phyloP scores from a whole-genome alignment of 2,797 vertebrate species.

The Acanthurus lineatus region DNA sequence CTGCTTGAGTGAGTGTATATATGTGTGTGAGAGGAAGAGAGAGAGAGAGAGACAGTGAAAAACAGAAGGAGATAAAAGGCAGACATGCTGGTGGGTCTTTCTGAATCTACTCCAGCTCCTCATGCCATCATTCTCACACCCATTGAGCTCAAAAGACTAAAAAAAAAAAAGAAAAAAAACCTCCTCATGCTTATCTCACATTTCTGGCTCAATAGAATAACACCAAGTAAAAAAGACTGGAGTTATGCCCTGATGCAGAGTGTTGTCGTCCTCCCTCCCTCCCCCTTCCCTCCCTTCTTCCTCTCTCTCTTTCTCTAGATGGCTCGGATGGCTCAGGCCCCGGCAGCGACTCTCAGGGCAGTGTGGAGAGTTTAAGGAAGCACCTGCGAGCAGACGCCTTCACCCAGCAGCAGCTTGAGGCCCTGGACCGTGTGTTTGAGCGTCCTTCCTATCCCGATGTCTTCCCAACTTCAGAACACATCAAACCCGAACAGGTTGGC shows the following conservation, averaged over 20 bases:
- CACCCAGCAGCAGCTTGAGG: conserved; percentile 99
- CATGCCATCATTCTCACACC: conserved; percentile 46
- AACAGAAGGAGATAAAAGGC: conserved; percentile 59
- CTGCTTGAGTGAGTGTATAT: conserved; percentile 42
- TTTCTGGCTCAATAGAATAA: conserved; percentile 40
- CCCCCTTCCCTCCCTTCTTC: conserved; percentile 9
- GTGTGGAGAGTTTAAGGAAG: conserved; percentile 99
- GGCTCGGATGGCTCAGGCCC: conserved; percentile 97
- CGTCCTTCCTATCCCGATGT: conserved; percentile 98
- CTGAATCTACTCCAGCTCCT: conserved; percentile 59
- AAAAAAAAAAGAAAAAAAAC: conserved; percentile 6
- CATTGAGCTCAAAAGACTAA: conserved; percentile 23
- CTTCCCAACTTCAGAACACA: conserved; percentile 98
- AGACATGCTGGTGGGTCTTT: conserved; percentile 55
- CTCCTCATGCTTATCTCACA: conserved; percentile 39
- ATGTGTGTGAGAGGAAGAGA: conserved; percentile 33
- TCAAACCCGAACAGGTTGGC: conserved; percentile 98
- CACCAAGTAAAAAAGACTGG: conserved; percentile 31
- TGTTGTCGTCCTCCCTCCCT: conserved; percentile 29
- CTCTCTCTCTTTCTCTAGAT: conserved; percentile 83
- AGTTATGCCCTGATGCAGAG: conserved; percentile 45
- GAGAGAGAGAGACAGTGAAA: conserved; percentile 21
- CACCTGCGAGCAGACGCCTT: conserved; percentile 99
- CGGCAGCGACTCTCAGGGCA: conserved; percentile 98
- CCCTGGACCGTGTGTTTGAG: conserved; percentile 99